Evolutionary conservation across 2,113 vertebrate species (phyloP).

Genomic region (Coregonus clupeaformis): DNA sequence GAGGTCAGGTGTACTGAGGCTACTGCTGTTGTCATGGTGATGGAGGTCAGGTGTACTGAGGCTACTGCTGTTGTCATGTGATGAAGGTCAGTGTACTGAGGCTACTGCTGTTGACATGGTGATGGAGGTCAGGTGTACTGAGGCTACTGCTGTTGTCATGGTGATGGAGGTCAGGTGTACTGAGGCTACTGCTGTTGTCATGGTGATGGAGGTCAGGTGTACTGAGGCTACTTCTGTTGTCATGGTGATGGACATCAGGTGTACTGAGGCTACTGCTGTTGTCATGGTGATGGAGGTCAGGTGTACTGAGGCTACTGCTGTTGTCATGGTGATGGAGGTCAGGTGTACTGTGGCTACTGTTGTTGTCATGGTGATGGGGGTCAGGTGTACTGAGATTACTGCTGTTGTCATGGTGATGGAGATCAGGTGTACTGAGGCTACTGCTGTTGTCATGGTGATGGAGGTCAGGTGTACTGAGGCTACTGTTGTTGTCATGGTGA

Average conservation of each 20-base stretch:
- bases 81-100: no score
- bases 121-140: neutral
- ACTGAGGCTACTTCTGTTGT: neutral
- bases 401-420: neutral
- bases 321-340: no score
- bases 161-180: constrained; percentile 8
- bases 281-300: no score
- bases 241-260: neutral
- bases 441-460: neutral
- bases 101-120: neutral
- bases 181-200: neutral
- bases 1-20: neutral
- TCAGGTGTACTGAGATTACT: neutral
- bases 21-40: constrained; percentile 22
- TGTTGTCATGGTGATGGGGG: no score
- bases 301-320: neutral
- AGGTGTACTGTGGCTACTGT: neutral
- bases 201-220: neutral
- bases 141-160: constrained; percentile 11
- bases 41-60: neutral
- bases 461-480: neutral
- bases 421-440: neutral
- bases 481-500: neutral
- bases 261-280: neutral
- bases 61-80: constrained; percentile 15